phyloP scores from a whole-genome alignment of 92 coral and sea anemone species.

The Heteractis magnifica region DNA sequence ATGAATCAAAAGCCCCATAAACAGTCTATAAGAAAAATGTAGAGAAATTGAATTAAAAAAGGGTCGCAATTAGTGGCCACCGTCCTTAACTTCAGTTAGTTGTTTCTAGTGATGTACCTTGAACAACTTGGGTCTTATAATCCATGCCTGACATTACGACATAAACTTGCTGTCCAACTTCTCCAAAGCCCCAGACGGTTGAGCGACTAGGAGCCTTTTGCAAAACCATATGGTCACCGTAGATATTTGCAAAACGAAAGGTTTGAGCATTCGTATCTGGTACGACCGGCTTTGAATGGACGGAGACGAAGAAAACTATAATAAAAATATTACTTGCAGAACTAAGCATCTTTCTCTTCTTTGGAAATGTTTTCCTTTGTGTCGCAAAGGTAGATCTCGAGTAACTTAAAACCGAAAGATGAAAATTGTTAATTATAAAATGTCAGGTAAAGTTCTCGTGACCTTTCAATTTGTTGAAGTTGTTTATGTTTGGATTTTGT shows the following conservation, averaged over 20 bases:
- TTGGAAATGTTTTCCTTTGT: not conserved
- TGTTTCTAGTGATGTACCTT: constrained; percentile 38
- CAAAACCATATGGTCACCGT: constrained; percentile 94
- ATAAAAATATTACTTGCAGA: not conserved
- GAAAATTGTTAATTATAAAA: not conserved
- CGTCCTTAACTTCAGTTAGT: not conserved
- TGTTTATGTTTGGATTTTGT: not conserved
- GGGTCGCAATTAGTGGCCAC: too few species aligned
- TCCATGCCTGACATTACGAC: constrained; percentile 39
- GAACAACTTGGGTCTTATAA: constrained; percentile 45
- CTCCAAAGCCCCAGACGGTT: constrained; percentile 92
- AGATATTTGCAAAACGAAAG: constrained; percentile 90
- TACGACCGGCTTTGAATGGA: constrained; percentile 5
- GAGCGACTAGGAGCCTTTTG: constrained; percentile 84
- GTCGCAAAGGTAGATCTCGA: not conserved
- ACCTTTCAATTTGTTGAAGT: not conserved
- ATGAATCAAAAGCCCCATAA: too few species aligned
- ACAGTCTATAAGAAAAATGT: too few species aligned
- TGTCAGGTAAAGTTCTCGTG: not conserved
- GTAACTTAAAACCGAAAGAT: not conserved
- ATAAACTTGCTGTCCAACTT: constrained; percentile 70
- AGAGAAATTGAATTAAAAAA: too few species aligned
- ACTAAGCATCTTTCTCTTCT: not conserved
- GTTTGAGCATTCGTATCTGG: not conserved
- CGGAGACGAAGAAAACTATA: not conserved